Conservation (phyloP, 2,113 vertebrate species). For the Phylloscopus trochilus region DNA sequence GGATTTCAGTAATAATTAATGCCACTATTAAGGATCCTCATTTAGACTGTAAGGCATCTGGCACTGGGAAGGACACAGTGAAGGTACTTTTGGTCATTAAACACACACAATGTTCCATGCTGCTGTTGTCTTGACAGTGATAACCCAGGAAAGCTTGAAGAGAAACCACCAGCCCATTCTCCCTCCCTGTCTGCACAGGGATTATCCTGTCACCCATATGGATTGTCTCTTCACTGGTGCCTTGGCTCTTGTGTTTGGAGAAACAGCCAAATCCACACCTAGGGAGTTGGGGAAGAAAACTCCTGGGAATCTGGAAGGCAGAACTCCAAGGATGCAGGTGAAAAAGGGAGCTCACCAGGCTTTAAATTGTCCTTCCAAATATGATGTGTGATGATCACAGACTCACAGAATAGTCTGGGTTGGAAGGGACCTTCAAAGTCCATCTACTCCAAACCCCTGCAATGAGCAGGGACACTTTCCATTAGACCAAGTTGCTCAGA, state of each 20-base stretch:
- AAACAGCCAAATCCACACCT: background rate
- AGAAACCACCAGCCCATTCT: background rate
- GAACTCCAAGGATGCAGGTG: background rate
- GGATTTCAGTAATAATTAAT: constrained; percentile 13
- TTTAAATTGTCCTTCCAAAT: background rate
- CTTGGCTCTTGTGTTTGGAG: background rate
- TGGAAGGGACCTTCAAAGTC: background rate
- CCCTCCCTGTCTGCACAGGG: background rate
- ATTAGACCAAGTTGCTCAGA: background rate
- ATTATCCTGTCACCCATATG: background rate
- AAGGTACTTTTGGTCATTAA: constrained; percentile 9
- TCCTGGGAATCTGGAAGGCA: background rate
- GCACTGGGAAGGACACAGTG: background rate
- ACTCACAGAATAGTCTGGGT: background rate
- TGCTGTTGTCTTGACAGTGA: background rate
- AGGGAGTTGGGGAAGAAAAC: background rate
- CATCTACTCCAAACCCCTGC: background rate
- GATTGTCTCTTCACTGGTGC: background rate
- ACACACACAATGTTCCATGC: background rate
- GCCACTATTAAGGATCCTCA: background rate
- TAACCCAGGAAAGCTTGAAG: background rate
- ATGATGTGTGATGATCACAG: background rate
- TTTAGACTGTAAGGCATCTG: constrained; percentile 1
- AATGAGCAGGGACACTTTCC: background rate
- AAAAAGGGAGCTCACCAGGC: background rate